A percentile compares a stretch with the other conserved stretches of the same genome.
Evolutionary conservation across 2,113 vertebrate species (phyloP).

Genomic region (Carassius carassius): DNA sequence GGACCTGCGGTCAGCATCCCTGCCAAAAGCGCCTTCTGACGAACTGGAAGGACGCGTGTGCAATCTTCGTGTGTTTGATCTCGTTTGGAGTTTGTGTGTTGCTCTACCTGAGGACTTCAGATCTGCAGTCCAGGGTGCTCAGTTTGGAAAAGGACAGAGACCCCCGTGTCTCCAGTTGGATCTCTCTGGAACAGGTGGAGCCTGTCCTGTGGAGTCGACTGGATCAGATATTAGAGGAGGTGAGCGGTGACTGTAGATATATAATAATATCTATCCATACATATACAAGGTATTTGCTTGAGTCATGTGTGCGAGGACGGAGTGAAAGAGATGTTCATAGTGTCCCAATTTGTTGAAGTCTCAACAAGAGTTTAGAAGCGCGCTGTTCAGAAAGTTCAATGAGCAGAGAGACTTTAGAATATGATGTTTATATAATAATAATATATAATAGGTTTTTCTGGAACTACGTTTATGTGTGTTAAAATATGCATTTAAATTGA

Average conservation of each 20-base stretch:
- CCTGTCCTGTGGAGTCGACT: conserved; percentile 69
- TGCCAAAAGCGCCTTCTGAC: conserved; percentile 58
- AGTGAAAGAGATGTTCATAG: not conserved
- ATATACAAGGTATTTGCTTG: not conserved
- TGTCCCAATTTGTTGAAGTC: not conserved
- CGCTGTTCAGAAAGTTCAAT: not conserved
- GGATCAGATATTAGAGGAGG: conserved; percentile 69
- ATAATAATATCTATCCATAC: not conserved
- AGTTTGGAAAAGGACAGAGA: conserved; percentile 72
- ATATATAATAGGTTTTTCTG: not conserved
- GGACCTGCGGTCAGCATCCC: conserved; percentile 52
- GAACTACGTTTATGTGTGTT: not conserved
- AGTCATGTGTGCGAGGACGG: not conserved
- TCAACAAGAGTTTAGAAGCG: not conserved
- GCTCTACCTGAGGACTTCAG: conserved; percentile 67
- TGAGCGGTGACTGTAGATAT: conserved; percentile 34
- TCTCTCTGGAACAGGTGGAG: conserved; percentile 77
- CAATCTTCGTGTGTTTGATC: conserved; percentile 58
- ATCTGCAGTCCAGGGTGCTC: conserved; percentile 71
- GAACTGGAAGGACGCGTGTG: conserved; percentile 58
- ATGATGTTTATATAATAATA: not conserved
- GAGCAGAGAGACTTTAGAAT: not conserved
- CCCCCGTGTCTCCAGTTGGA: conserved; percentile 66
- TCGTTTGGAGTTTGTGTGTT: conserved; percentile 72
- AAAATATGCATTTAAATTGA: not conserved